Base-by-base conservation (phyloP, 2,113 vertebrate genomes). In the Heloderma charlesbogerti region DNA sequence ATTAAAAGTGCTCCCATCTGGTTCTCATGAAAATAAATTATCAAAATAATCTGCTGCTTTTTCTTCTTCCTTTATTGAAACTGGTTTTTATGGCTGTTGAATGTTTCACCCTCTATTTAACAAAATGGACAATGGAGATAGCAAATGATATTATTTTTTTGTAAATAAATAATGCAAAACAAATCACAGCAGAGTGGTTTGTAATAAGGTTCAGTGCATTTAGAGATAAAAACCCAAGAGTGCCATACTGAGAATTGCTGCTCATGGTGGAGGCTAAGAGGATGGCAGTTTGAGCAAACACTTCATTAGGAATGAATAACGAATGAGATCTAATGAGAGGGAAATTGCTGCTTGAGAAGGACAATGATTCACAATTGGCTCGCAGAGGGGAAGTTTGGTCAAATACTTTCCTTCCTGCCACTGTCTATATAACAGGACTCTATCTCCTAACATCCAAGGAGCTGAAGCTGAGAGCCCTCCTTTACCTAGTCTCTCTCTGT, bases 221-320 rank as follows among this genome's bases (percentile, higher is more conserved):
- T 27, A 89, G 90, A 92, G 89, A 91, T 91, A 92, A 95, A 94
- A 95, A 7, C 72, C 92, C 89, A 48, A 63, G 89, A 93, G 91
- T 91, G 89, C 72, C 48, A 89, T 86, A 74, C 72, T 43, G 91
- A 94, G 92, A 91, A 88, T 94, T 87, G 94, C 90, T 92, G 92
- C 89, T 94, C 89, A 94, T 79, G 88, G 4, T 91, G 84, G 82
- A 92, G 89, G 69, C 92, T 93, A 86, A 93, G 90, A 95, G 86
- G 89, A 91, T 80, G 88, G 89, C 88, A 94, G 92, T 84, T 92
- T 94, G 90, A 95, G 81, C 80, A 95, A 95, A 95, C 88, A 93
- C 90, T 95, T 93, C 90, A 93, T 94, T 94, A 94, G 6, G 88
- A 84, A 93, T 93, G 91, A 95, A 95, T 94, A 96, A 94, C 91